Base-by-base conservation (phyloP, 2,797 vertebrate species). In the Acanthurus leucopareius region DNA sequence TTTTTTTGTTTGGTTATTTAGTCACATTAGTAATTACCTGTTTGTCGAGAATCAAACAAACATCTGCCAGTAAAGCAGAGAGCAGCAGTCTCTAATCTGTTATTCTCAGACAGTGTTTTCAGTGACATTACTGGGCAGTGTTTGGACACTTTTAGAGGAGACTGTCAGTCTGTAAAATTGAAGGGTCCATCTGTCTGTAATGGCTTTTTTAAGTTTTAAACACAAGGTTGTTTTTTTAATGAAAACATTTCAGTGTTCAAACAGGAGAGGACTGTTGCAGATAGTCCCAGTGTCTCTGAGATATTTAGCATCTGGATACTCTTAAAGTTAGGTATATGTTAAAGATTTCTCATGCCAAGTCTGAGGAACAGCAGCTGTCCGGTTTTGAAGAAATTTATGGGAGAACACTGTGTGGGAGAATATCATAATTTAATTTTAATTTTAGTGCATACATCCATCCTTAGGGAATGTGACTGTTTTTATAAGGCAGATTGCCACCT, bases 31-130 rank as follows among this genome's bases (percentile, higher is more conserved):
- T 81, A 80, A 88, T 86, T 74, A 84, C 69, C 76, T 60, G 72
- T 75, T 63, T 75, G 79, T n/a, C 67, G 62, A 81, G 64, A 85
- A 87, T 75, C 73, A 82, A 70, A 79, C 82, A 70, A 75, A 74
- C 83, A 89, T 87, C 84, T 89, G 85, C 56, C 54, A 44, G 73
- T 78, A 64, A 79, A 82, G 78, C 77, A 76, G 77, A 82, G 78
- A 75, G 62, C 83, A 73, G 77, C 77, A 67, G 49, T 69, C 64
- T 72, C 80, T 51, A 67, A 73, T 75, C 57, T 51, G 59, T 58
- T 53, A 64, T 70, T 81, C 62, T 80, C 72, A 20, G 63, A n/a
- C 17, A 15, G 38, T 13, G 16, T 68, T 75, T 68, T 6, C 47
- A 32, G 38, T 22, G 54, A 70, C 59, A 78, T 69, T 63, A 66